Evolutionary conservation across 2,888 invertebrate genomes (phyloP).

Genomic region (Liodrosophila aerea): DNA sequence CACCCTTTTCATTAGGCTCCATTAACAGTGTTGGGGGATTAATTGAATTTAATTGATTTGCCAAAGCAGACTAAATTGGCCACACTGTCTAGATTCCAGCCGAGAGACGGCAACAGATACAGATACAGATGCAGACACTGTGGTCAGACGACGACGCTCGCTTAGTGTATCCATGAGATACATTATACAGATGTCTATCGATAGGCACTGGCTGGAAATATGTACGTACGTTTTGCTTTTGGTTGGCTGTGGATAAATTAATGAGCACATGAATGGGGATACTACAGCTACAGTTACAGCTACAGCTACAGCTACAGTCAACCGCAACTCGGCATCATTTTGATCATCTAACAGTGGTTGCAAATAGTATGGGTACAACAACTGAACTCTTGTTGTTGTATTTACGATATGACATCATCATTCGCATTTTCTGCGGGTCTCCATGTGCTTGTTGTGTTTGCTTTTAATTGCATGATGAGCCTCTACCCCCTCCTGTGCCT

Average conservation of each 20-base stretch:
- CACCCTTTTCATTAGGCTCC: slow-evolving; percentile 82
- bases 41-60: slow-evolving; percentile 83
- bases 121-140: no score
- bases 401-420: slow-evolving; percentile 66
- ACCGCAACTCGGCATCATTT: slow-evolving; percentile 48
- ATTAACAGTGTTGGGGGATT: slow-evolving; percentile 83
- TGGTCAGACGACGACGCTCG: no score
- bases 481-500: slow-evolving; percentile 7
- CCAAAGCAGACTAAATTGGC: slow-evolving; percentile 83
- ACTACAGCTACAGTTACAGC: slow-evolving; percentile 51
- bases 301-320: slow-evolving; percentile 20
- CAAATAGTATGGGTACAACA: slow-evolving; percentile 46
- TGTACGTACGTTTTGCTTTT: no score
- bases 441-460: slow-evolving; percentile 17
- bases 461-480: slow-evolving; percentile 70
- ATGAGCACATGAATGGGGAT: slow-evolving; percentile 71
- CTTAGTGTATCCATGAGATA: slow-evolving; percentile 17
- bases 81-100: slow-evolving; percentile 80
- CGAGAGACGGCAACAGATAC: slow-evolving; percentile 14
- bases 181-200: slow-evolving; percentile 27
- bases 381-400: slow-evolving; percentile 17
- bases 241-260: slow-evolving; percentile 63
- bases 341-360: slow-evolving; percentile 69
- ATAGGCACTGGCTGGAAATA: slow-evolving; percentile 16
- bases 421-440: slow-evolving; percentile 60